A percentile compares a stretch with the other conserved stretches of the same genome.
phyloP scores from a whole-genome alignment of 2,888 invertebrate genomes.

The Megastigmus dorsalis region DNA sequence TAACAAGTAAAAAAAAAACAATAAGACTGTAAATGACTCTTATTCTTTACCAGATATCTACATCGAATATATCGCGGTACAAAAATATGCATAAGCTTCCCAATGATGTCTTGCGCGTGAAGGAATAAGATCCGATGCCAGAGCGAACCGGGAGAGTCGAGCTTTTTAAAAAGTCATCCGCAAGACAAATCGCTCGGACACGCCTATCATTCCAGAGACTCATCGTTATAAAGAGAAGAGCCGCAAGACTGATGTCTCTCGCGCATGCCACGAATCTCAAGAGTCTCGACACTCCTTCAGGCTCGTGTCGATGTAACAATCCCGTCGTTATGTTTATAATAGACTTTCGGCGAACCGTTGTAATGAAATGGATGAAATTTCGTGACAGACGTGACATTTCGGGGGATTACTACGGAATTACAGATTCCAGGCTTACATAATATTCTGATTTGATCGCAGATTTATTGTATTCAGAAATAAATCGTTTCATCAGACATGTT shows the following conservation, averaged over 20 bases:
- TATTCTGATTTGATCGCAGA: too few species aligned
- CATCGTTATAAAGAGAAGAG: constrained; percentile 57
- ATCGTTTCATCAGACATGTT: too few species aligned
- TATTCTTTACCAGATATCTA: background rate
- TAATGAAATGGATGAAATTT: too few species aligned
- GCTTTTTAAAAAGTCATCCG: constrained; percentile 59
- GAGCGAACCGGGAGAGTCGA: constrained; percentile 5
- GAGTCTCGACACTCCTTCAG: background rate
- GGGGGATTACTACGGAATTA: too few species aligned
- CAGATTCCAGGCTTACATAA: too few species aligned
- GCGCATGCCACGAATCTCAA: constrained; percentile 69
- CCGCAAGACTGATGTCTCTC: constrained; percentile 64
- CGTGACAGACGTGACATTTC: too few species aligned
- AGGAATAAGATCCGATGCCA: background rate
- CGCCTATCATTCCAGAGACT: constrained; percentile 56
- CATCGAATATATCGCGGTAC: background rate
- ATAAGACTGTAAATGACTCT: too few species aligned
- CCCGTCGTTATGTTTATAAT: too few species aligned
- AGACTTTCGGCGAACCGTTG: too few species aligned
- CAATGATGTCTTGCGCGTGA: background rate
- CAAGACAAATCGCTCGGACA: constrained; percentile 67
- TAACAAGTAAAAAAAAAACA: too few species aligned
- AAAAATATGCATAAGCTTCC: constrained; percentile 38
- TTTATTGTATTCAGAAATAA: too few species aligned
- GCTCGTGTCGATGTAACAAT: background rate